phyloP scores from a whole-genome alignment of 2,888 invertebrate species.

The Volucella inflata region DNA sequence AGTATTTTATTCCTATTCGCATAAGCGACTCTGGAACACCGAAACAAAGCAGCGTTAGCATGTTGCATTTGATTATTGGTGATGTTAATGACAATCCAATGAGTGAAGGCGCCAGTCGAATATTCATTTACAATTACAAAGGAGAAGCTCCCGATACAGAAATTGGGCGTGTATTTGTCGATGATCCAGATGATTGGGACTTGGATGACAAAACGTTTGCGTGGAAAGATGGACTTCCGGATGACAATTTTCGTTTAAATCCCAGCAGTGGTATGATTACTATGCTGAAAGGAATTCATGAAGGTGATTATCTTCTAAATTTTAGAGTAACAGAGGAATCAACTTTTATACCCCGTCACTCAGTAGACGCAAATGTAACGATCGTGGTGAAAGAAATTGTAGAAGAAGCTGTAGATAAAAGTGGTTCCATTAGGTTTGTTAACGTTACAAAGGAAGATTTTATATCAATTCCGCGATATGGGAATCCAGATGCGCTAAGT shows the following conservation, averaged over 20 bases:
- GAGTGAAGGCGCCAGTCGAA: slow-evolving; percentile 93
- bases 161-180: slow-evolving; percentile 94
- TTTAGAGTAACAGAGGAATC: slow-evolving; percentile 90
- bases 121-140: slow-evolving; percentile 97
- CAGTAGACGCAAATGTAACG: slow-evolving; percentile 92
- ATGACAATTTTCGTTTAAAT: slow-evolving; percentile 90
- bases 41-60: slow-evolving; percentile 90
- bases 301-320: slow-evolving; percentile 89
- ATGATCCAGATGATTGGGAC: slow-evolving; percentile 99
- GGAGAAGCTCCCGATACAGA: slow-evolving; percentile 91
- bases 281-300: slow-evolving; percentile 90
- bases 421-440: slow-evolving; percentile 94
- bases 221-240: slow-evolving; percentile 85
- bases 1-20: slow-evolving; percentile 93
- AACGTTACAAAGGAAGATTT: slow-evolving; percentile 94
- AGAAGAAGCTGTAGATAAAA: slow-evolving; percentile 95
- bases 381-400: slow-evolving; percentile 94
- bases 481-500: slow-evolving; percentile 79
- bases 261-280: slow-evolving; percentile 93
- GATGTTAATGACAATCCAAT: slow-evolving; percentile 97
- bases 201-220: slow-evolving; percentile 94
- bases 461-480: slow-evolving; percentile 85
- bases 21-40: slow-evolving; percentile 94
- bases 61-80: slow-evolving; percentile 94
- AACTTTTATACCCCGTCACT: slow-evolving; percentile 86